A percentile compares a stretch with the other conserved stretches of the same genome.
These are phyloP conservation scores for Oligia latruncula DNA, from an alignment of 2,888 invertebrate genomes.

Conservation along the genomic window DNA sequence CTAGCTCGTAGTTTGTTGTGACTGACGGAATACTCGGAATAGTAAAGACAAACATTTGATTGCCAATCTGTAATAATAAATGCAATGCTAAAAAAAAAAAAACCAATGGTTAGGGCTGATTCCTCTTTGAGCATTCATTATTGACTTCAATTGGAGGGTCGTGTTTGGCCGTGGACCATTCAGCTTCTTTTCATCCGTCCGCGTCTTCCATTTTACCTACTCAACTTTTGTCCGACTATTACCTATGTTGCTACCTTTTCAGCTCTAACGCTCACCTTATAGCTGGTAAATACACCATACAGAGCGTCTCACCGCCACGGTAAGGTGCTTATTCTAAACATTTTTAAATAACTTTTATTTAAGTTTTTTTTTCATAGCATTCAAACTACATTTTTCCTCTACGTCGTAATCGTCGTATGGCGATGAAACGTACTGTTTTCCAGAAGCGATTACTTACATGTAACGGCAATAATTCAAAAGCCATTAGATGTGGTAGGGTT, in stretches of 20 bases:
- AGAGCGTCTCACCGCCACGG: neutral
- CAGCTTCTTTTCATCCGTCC: neutral
- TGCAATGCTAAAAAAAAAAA: too few species aligned
- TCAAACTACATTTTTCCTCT: neutral
- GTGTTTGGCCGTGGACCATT: neutral
- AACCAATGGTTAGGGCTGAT: neutral
- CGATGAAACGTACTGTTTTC: neutral
- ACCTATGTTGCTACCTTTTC: neutral
- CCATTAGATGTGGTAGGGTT: conserved; percentile 76
- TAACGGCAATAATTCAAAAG: conserved; percentile 80
- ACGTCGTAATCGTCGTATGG: neutral
- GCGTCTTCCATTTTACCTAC: neutral
- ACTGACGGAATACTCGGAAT: neutral
- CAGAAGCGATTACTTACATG: conserved; percentile 72
- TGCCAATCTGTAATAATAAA: neutral
- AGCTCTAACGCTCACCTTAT: neutral
- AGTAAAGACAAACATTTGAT: neutral
- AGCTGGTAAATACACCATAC: neutral
- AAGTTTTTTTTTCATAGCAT: neutral
- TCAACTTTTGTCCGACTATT: neutral
- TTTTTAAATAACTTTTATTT: neutral
- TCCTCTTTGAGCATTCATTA: neutral
- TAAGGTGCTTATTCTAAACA: neutral
- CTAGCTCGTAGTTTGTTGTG: neutral
- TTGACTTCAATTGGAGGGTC: neutral